Evolutionary conservation across 2,113 vertebrate species (phyloP).

Genomic region (Dicrurus megarhynchus): DNA sequence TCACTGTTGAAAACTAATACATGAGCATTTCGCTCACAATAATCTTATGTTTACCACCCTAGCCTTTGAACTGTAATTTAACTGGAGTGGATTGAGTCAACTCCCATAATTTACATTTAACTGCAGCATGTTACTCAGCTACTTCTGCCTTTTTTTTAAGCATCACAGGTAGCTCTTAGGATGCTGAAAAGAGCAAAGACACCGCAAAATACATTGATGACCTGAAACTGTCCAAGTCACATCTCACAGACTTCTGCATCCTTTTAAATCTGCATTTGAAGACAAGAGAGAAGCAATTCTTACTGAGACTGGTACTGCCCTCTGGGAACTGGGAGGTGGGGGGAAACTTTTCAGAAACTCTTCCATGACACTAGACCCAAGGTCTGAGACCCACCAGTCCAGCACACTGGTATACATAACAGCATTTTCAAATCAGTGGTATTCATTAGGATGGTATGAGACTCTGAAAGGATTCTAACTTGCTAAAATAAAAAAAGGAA

Average conservation of each 20-base stretch:
- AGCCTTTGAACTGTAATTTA: not conserved
- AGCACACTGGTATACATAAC: not conserved
- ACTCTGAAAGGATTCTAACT: not conserved
- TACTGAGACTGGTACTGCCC: not conserved
- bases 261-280: not conserved
- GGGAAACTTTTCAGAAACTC: not conserved
- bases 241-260: not conserved
- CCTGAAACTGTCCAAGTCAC: not conserved
- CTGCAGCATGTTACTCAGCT: not conserved
- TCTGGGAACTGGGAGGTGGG: not conserved
- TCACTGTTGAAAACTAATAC: not conserved
- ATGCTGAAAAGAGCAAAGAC: not conserved
- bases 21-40: not conserved
- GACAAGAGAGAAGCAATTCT: not conserved
- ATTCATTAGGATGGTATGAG: conserved; percentile 34
- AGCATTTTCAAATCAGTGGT: not conserved
- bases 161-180: not conserved
- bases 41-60: not conserved
- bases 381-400: not conserved
- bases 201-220: not conserved
- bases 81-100: not conserved
- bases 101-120: not conserved
- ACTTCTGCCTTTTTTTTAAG: not conserved
- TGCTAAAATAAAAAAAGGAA: conserved; percentile 41
- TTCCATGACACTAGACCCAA: not conserved